phyloP scores from a whole-genome alignment of 2,797 vertebrate genomes.

The Chelon auratus region DNA sequence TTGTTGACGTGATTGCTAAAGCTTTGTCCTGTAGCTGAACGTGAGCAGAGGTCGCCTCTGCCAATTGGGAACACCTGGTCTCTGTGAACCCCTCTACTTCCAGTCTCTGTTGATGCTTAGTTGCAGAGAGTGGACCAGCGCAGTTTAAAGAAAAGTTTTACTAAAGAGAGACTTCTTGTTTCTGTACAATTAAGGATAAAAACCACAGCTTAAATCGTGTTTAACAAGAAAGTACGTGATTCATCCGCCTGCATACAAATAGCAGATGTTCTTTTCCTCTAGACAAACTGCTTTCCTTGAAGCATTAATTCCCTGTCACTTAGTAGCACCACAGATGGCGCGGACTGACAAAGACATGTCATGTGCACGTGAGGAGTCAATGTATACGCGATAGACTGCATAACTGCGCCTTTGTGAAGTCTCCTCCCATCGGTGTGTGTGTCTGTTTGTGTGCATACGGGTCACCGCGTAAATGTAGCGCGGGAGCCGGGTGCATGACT shows the following conservation, averaged over 20 bases:
- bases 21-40: slow-evolving; percentile 4
- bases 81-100: neutral
- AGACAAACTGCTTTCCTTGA: slow-evolving; percentile 44
- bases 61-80: slow-evolving; percentile 4
- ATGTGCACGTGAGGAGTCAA: slow-evolving; percentile 40
- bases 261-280: slow-evolving; percentile 44
- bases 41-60: neutral
- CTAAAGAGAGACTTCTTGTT: neutral
- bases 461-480: slow-evolving; percentile 49
- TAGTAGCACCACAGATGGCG: slow-evolving; percentile 53
- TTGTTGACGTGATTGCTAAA: slow-evolving; percentile 1
- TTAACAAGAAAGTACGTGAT: slow-evolving; percentile 23
- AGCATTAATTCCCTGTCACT: slow-evolving; percentile 52
- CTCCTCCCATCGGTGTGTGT: slow-evolving; percentile 29
- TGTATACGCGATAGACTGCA: slow-evolving; percentile 36
- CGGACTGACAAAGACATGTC: slow-evolving; percentile 47
- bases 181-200: slow-evolving; percentile 5
- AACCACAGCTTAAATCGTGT: slow-evolving; percentile 8
- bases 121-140: neutral
- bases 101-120: slow-evolving; percentile 6
- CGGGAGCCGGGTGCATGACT: slow-evolving; percentile 43
- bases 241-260: slow-evolving; percentile 34
- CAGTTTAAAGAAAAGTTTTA: slow-evolving; percentile 2
- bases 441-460: slow-evolving; percentile 8
- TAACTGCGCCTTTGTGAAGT: slow-evolving; percentile 56